Percentiles rank a stretch among this genome's conserved stretches.
Conservation (phyloP, 2,888 invertebrate species). For the Saturnia japonica region DNA sequence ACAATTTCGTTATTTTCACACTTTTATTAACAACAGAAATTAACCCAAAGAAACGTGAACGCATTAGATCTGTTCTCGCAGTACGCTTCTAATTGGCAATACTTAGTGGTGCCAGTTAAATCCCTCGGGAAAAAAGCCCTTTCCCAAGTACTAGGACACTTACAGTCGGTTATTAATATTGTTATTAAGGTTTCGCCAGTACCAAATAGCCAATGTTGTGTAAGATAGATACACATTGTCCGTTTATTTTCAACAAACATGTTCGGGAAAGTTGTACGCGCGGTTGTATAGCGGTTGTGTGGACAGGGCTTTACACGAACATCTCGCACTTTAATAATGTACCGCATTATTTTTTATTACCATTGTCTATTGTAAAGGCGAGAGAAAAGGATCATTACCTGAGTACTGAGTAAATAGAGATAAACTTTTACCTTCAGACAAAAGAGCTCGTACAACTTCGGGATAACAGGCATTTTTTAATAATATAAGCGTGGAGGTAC, state of each 20-base stretch:
- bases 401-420: constrained; percentile 4
- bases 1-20: too few relatives aligned
- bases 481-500: background rate
- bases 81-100: background rate
- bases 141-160: background rate
- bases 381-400: constrained; percentile 5
- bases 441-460: background rate
- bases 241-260: background rate
- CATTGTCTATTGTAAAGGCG: background rate
- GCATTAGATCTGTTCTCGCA: background rate
- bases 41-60: background rate
- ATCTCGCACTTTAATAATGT: background rate
- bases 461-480: background rate
- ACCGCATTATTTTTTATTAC: background rate
- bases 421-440: background rate
- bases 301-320: background rate
- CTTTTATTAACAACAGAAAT: background rate
- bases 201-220: background rate
- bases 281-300: background rate
- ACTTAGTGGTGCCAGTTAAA: background rate
- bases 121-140: background rate
- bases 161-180: background rate
- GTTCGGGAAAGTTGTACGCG: background rate
- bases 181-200: background rate
- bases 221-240: background rate